These are phyloP conservation scores for Brachionus asplanchnoidis DNA, from an alignment of 1,140 invertebrate species.

Conservation along the genomic window DNA sequence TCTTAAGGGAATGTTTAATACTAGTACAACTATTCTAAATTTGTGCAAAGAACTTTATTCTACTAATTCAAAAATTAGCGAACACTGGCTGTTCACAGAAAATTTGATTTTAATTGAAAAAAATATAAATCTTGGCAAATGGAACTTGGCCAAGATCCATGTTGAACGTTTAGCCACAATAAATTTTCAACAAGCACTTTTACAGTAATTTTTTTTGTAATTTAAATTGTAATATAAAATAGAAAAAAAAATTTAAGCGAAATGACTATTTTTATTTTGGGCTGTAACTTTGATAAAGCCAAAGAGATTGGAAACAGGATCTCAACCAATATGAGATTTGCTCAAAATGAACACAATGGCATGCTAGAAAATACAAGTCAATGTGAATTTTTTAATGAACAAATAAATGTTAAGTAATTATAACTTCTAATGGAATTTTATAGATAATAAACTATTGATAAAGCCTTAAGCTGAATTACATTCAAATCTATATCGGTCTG, in stretches of 20 bases:
- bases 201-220: slow-evolving; percentile 2
- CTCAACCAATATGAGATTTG: neutral
- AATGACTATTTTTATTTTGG: slow-evolving; percentile 32
- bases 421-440: neutral
- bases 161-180: slow-evolving; percentile 28
- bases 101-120: slow-evolving; percentile 36
- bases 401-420: slow-evolving; percentile 17
- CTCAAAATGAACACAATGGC: neutral
- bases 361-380: slow-evolving; percentile 15
- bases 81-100: slow-evolving; percentile 37
- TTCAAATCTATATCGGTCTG: slow-evolving; percentile 23
- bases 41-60: slow-evolving; percentile 28
- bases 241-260: slow-evolving; percentile 11
- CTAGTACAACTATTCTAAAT: neutral
- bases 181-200: slow-evolving; percentile 13
- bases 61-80: slow-evolving; percentile 14
- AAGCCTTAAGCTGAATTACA: neutral
- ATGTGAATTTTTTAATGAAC: slow-evolving; percentile 33
- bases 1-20: neutral
- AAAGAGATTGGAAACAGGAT: slow-evolving; percentile 27
- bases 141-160: neutral
- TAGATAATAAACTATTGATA: neutral
- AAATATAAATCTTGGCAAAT: neutral
- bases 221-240: neutral
- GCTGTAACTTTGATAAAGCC: slow-evolving; percentile 25